Conservation (phyloP, 1,140 invertebrate species). For the Ditylenchus dipsaci region DNA sequence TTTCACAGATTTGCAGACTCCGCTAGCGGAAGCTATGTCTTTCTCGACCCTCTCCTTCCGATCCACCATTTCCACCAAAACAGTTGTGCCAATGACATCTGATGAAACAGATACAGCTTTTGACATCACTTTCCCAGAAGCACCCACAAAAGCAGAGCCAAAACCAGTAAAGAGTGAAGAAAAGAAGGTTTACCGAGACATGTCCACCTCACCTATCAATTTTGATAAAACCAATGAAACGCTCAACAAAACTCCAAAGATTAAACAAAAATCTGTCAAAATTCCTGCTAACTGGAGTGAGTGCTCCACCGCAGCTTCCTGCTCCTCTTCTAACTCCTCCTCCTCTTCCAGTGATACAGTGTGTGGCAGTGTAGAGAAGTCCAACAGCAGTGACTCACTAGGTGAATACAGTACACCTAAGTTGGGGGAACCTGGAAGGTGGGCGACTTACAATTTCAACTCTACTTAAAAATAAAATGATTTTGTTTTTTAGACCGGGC, state of each 20-base stretch:
- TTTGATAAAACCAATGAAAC: no score
- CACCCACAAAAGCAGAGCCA: no score
- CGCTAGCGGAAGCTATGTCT: slow-evolving; percentile 2
- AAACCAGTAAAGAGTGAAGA: no score
- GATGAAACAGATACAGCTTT: no score
- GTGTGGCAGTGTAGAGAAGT: not conserved
- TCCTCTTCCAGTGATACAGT: not conserved
- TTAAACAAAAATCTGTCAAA: no score
- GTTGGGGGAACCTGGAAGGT: slow-evolving; percentile 35
- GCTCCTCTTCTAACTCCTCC: not conserved
- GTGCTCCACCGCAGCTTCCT: not conserved
- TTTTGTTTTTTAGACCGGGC: slow-evolving; percentile 24
- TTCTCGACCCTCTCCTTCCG: slow-evolving; percentile 1
- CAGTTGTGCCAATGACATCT: not conserved
- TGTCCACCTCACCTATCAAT: slow-evolving; percentile 3
- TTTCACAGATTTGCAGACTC: not conserved
- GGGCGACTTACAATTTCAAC: not conserved
- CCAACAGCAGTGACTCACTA: slow-evolving; percentile 29
- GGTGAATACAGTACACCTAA: slow-evolving; percentile 32
- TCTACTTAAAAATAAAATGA: not conserved
- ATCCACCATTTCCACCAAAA: slow-evolving; percentile 3
- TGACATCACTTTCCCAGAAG: no score
- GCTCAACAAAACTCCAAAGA: no score
- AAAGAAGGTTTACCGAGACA: not conserved
- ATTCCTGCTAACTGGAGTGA: no score